A percentile compares a stretch with the other conserved stretches of the same genome.
These are phyloP conservation scores for Sebastiscus tertius DNA, from an alignment of 2,797 vertebrate genomes.

Conservation along the genomic window DNA sequence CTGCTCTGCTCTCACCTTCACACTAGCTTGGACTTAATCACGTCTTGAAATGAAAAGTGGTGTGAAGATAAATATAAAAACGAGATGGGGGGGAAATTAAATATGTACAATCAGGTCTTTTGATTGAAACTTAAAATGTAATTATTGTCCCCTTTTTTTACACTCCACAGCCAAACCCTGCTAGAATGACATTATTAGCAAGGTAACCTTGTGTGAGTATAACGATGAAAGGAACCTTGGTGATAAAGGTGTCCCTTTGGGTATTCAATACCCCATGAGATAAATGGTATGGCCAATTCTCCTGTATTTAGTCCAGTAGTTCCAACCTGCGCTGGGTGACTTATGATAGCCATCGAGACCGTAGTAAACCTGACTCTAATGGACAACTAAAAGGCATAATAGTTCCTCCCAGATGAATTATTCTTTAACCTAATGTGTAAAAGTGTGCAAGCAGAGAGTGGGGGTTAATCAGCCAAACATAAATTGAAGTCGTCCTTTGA, in stretches of 20 bases:
- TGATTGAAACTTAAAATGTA: constrained; percentile 43
- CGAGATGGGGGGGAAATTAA: constrained; percentile 12
- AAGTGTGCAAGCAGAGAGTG: constrained; percentile 51
- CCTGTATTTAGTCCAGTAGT: constrained; percentile 62
- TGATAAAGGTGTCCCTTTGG: constrained; percentile 40
- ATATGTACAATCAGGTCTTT: constrained; percentile 32
- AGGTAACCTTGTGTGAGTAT: constrained; percentile 41
- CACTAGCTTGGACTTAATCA: constrained; percentile 46
- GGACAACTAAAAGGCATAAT: constrained; percentile 74
- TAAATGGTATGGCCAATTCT: constrained; percentile 48
- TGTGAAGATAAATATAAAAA: constrained; percentile 34
- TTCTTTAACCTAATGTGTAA: constrained; percentile 62
- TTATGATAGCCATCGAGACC: constrained; percentile 67
- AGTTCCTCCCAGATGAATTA: constrained; percentile 69
- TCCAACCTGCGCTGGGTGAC: constrained; percentile 60
- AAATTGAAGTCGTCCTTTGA: constrained; percentile 74
- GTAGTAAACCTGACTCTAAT: constrained; percentile 75
- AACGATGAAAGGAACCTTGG: constrained; percentile 32
- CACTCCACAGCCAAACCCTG: constrained; percentile 14
- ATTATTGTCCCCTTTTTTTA: constrained; percentile 14
- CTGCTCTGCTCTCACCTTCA: constrained; percentile 33
- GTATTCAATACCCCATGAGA: constrained; percentile 54
- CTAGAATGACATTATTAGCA: constrained; percentile 47
- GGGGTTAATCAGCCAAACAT: constrained; percentile 75
- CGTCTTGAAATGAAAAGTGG: constrained; percentile 45